Evolutionary conservation across 1,140 invertebrate genomes (phyloP).

Genomic region (Liolophura sinensis): DNA sequence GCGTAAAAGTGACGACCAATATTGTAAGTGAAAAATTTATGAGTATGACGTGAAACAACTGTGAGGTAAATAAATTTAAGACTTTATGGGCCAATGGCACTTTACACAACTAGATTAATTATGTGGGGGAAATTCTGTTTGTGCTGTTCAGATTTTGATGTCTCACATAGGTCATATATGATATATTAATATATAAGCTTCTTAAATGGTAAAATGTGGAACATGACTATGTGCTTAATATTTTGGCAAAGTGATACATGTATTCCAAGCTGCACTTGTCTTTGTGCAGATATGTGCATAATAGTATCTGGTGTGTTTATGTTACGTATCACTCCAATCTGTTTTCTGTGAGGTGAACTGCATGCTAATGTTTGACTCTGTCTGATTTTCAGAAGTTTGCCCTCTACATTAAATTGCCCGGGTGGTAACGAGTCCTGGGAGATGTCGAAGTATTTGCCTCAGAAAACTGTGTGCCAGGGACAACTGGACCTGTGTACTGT

Average conservation of each 20-base stretch:
- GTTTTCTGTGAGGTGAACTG: background rate
- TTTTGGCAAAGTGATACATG: too few relatives aligned
- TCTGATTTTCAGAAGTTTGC: conserved; percentile 27
- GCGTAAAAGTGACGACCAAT: too few relatives aligned
- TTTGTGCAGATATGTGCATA: background rate
- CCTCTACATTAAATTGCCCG: conserved; percentile 25
- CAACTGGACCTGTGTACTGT: conserved; percentile 31
- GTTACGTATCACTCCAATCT: background rate
- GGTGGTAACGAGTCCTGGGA: conserved; percentile 33
- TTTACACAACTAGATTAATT: too few relatives aligned
- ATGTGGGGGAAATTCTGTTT: too few relatives aligned
- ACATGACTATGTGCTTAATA: background rate
- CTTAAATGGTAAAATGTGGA: background rate
- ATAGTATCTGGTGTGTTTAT: background rate
- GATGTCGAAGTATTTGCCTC: conserved; percentile 4
- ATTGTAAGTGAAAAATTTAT: too few relatives aligned
- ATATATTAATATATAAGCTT: too few relatives aligned
- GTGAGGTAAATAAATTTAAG: too few relatives aligned
- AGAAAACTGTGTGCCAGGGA: conserved; percentile 19
- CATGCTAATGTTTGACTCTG: background rate
- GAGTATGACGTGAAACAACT: too few relatives aligned
- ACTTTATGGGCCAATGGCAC: too few relatives aligned
- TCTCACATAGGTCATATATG: too few relatives aligned
- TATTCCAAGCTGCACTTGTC: too few relatives aligned
- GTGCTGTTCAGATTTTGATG: too few relatives aligned